Evolutionary conservation across 2,113 vertebrate species (phyloP).

Genomic region (Crotophaga sulcirostris): DNA sequence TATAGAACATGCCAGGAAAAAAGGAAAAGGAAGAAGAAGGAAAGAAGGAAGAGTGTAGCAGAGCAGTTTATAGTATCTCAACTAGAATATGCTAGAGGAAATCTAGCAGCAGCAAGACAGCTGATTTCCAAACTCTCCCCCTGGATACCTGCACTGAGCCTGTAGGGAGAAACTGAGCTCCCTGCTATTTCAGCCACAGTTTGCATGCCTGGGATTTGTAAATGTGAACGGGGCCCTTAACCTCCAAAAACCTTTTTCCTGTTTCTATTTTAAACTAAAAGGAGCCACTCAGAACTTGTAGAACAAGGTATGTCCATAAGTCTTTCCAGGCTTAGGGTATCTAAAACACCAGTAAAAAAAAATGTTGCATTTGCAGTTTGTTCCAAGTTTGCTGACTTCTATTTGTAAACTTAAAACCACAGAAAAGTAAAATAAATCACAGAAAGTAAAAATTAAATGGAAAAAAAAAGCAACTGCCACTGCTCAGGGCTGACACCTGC

Average conservation of each 20-base stretch:
- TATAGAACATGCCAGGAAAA: not conserved
- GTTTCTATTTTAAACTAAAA: conserved; percentile 38
- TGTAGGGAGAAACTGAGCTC: not conserved
- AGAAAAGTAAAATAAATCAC: not conserved
- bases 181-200: not conserved
- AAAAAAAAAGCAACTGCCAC: not conserved
- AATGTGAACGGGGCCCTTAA: not conserved
- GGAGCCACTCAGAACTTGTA: not conserved
- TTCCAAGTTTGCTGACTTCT: not conserved
- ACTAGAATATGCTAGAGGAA: not conserved
- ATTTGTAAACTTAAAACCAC: not conserved
- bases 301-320: not conserved
- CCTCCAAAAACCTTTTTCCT: not conserved
- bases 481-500: not conserved
- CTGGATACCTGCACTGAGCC: not conserved
- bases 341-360: not conserved
- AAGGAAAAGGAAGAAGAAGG: not conserved
- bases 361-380: not conserved
- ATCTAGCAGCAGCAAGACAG: not conserved
- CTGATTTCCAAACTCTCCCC: not conserved
- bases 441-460: not conserved
- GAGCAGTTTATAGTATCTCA: not conserved
- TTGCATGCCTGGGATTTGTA: not conserved
- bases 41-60: not conserved
- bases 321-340: not conserved